Percentiles rank a stretch among this genome's conserved stretches.
Conservation (phyloP, 92 coral and sea anemone species). For the Parazoanthus swiftii region DNA sequence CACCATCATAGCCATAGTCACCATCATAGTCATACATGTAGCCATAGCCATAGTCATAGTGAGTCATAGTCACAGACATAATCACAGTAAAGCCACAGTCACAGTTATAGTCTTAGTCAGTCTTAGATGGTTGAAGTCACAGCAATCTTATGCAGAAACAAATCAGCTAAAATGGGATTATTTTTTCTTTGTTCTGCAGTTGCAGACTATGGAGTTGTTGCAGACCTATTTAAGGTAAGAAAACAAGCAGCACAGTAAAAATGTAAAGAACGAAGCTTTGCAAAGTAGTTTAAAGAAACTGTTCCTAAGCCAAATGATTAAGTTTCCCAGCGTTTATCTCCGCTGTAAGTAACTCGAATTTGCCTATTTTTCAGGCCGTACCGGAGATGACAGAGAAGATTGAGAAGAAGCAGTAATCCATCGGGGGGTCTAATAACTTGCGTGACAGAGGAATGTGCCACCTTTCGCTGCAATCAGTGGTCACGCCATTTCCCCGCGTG, state of each 20-base stretch:
- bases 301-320: neutral
- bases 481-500: neutral
- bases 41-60: too few species aligned
- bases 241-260: neutral
- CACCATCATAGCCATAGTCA: too few species aligned
- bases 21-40: too few species aligned
- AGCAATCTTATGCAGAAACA: too few species aligned
- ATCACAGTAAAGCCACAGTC: too few species aligned
- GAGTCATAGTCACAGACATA: too few species aligned
- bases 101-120: too few species aligned
- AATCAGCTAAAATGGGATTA: neutral
- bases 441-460: neutral
- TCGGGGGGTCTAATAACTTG: neutral
- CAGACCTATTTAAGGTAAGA: constrained; percentile 95
- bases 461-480: neutral
- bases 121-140: neutral
- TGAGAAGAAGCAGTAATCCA: constrained; percentile 24
- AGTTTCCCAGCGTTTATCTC: neutral
- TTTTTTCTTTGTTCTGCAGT: constrained; percentile 51
- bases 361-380: constrained; percentile 69
- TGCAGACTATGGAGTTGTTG: constrained; percentile 96
- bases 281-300: neutral
- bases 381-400: constrained; percentile 95
- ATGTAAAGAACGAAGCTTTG: too few species aligned
- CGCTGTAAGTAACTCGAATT: neutral